phyloP scores from a whole-genome alignment of 1,140 invertebrate genomes.

The Carcinoscorpius rotundicauda region DNA sequence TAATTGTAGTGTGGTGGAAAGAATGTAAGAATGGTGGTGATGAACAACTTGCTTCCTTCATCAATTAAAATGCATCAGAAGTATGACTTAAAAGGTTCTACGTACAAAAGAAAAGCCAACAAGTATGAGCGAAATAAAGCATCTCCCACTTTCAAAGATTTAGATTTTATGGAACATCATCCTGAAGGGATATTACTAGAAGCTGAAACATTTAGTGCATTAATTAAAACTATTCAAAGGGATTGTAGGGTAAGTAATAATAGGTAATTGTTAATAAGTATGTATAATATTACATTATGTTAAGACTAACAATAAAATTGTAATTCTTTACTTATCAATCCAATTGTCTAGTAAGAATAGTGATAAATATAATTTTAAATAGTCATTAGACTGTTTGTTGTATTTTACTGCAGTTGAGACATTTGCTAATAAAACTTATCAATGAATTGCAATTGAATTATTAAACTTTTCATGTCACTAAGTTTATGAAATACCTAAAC shows the following conservation, averaged over 20 bases:
- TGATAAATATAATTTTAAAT: no score
- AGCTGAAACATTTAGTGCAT: slow-evolving; percentile 40
- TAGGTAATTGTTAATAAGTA: background rate
- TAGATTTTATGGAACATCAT: slow-evolving; percentile 33
- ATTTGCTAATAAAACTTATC: no score
- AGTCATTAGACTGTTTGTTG: no score
- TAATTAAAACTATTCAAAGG: slow-evolving; percentile 42
- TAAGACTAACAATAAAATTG: no score
- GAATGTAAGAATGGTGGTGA: slow-evolving; percentile 94
- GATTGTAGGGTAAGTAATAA: slow-evolving; percentile 40
- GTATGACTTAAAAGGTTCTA: slow-evolving; percentile 98
- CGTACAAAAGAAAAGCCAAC: slow-evolving; percentile 68
- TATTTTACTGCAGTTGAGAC: no score
- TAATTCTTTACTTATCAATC: no score
- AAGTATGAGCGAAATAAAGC: slow-evolving; percentile 39
- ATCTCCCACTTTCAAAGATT: slow-evolving; percentile 29
- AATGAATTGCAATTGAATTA: no score
- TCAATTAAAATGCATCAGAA: slow-evolving; percentile 93
- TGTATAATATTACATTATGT: no score
- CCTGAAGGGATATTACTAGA: slow-evolving; percentile 41
- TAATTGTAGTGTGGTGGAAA: slow-evolving; percentile 68
- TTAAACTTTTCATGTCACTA: no score
- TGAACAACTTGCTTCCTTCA: slow-evolving; percentile 99
- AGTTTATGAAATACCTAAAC: no score
- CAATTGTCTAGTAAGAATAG: no score